Base-by-base conservation (phyloP, 2,797 vertebrate genomes). In the Rhynchonycteris naso region DNA sequence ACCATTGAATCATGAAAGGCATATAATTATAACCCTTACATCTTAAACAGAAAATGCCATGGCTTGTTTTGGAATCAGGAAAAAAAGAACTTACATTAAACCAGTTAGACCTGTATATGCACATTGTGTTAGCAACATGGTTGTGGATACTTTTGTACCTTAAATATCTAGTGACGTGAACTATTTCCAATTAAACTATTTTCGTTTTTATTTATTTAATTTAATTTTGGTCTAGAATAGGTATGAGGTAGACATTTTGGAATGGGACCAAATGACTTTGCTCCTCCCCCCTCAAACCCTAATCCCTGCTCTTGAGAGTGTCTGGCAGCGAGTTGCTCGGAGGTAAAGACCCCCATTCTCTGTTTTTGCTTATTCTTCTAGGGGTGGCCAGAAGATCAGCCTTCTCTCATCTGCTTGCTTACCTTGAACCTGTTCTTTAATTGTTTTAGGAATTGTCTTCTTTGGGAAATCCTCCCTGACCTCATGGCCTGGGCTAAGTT, bases 11-110 rank as follows among this genome's bases (percentile, higher is more conserved):
- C 54, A 86, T 54, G 75, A 95, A 91, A 94, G 28, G 28, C 63
- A 6, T 89, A 58, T 83, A 59, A 88, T 74, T 84, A 19, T 87
- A 91, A 89, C 43, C 28, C 38, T 61, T 91, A 68, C 86, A 76
- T 89, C 28, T 38, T 83, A 59, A 92, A 78, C 28, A 71, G 52
- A 85, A 89, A 78, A 69, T 22, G 52, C n/a, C 66, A 94, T 43
- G 63, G 43, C 5, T 80, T 86, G 35, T 92, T 95, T 96, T 89
- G 28, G 35, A 76, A 84, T 93, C 54, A 58, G 52, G 47, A 71
- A 74, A 65, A 74, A 76, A 93, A 91, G 15, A 68, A 68, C 18
- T 1, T 58, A 8, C 43, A 63, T 68, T 38, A 94, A 89, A 54
- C 50, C 43, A 66, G 35, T 75, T 43, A 71, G 38, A 11, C 9